These are phyloP conservation scores for Eupristina koningsbergeri DNA, from an alignment of 1,140 invertebrate species.

Conservation along the genomic window DNA sequence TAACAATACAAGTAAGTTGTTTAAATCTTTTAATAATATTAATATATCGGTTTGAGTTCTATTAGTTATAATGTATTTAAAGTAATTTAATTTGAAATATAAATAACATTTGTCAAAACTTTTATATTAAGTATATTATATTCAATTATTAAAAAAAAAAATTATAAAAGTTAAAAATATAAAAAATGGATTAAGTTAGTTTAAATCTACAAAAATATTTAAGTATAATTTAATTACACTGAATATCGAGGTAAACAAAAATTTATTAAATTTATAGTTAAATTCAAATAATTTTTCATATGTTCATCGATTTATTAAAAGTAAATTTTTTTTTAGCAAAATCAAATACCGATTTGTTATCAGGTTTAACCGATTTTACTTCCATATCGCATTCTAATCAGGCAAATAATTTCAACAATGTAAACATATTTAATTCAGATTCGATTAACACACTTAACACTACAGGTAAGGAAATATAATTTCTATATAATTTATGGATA, in stretches of 20 bases:
- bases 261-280: too few relatives aligned
- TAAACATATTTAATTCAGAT: constrained; percentile 62
- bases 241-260: too few relatives aligned
- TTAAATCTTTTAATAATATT: not conserved
- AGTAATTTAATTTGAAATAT: not conserved
- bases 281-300: too few relatives aligned
- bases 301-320: not conserved
- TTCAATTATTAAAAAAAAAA: too few relatives aligned
- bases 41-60: too few relatives aligned
- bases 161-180: too few relatives aligned
- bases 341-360: constrained; percentile 75
- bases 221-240: too few relatives aligned
- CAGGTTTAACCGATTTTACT: constrained; percentile 73
- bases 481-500: not conserved
- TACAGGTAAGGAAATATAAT: constrained; percentile 60
- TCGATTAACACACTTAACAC: constrained; percentile 54
- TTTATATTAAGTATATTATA: too few relatives aligned
- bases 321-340: constrained; percentile 50
- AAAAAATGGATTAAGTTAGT: too few relatives aligned
- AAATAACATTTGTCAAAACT: too few relatives aligned
- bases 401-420: constrained; percentile 63
- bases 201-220: too few relatives aligned
- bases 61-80: too few relatives aligned
- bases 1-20: constrained; percentile 64
- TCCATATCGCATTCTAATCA: constrained; percentile 58